A percentile compares a stretch with the other conserved stretches of the same genome.
Conservation (phyloP, 2,888 invertebrate species). For the Habrosyne pyritoides region DNA sequence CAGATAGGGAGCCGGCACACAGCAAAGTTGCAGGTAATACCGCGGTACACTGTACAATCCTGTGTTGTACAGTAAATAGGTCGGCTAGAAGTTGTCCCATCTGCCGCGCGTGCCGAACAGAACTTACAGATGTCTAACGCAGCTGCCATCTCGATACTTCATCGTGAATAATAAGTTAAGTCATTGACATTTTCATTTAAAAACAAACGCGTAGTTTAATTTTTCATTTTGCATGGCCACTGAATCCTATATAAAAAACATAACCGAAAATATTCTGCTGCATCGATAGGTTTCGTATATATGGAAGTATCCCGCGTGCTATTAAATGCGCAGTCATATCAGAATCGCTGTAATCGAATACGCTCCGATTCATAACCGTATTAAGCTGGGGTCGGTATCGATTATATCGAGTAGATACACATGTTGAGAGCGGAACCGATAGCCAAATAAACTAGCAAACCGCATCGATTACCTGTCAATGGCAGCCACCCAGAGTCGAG, state of each 20-base stretch:
- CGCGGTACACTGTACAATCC: slow-evolving; percentile 34
- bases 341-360: slow-evolving; percentile 56
- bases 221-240: background rate
- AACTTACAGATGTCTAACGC: slow-evolving; percentile 41
- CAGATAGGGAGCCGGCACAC: slow-evolving; percentile 28
- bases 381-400: slow-evolving; percentile 60
- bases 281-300: slow-evolving; percentile 10
- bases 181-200: background rate
- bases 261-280: background rate
- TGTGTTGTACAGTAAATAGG: slow-evolving; percentile 51
- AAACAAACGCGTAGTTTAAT: background rate
- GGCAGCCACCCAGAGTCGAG: slow-evolving; percentile 62
- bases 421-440: slow-evolving; percentile 73
- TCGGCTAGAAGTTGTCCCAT: slow-evolving; percentile 50
- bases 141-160: slow-evolving; percentile 35
- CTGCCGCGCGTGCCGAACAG: slow-evolving; percentile 39
- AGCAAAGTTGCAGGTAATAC: slow-evolving; percentile 42
- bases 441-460: slow-evolving; percentile 82
- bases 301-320: slow-evolving; percentile 24
- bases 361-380: slow-evolving; percentile 67
- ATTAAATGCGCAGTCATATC: slow-evolving; percentile 45
- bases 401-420: slow-evolving; percentile 77
- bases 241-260: background rate
- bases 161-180: background rate
- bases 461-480: slow-evolving; percentile 82